Conservation (phyloP, 2,113 vertebrate genomes). For the Bos taurus region ARS-UCD2.0 NC_037332.1:36745501-36746000, state of each 20-base stretch:
- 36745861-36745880: background rate
- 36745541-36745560: background rate
- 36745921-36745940: background rate
- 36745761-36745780: background rate
- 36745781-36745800: background rate
- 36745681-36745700: background rate
- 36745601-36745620: background rate
- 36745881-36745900: background rate
- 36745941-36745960: background rate
- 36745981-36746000: background rate
- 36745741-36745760: background rate
- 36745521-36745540: background rate
- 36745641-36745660: conserved; percentile 43
- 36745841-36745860: background rate
- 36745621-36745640: background rate
- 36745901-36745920: background rate
- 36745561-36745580: background rate
- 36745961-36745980: background rate
- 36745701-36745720: background rate
- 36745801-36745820: background rate
- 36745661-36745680: conserved; percentile 31
- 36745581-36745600: background rate
- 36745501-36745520: background rate
- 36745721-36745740: background rate
- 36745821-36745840: background rate